Percentiles rank a stretch among this genome's conserved stretches.
Conservation (phyloP, 2,888 invertebrate species). For the Merodon equestris region DNA sequence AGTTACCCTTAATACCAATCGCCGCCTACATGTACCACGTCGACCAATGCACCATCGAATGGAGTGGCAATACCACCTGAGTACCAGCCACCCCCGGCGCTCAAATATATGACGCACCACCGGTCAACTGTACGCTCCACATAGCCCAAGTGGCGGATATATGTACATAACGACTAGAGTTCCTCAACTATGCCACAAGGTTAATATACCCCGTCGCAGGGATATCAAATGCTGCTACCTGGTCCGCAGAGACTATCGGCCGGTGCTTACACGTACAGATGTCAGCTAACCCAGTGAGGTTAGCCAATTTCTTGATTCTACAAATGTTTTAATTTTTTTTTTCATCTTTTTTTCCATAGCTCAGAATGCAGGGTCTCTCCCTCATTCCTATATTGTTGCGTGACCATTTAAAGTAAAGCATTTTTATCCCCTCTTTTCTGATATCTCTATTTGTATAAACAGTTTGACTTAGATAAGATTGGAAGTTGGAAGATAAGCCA, state of each 20-base stretch:
- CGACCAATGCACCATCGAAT: conserved; percentile 73
- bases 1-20: conserved; percentile 74
- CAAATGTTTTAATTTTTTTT: conserved; percentile 22
- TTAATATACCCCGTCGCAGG: conserved; percentile 82
- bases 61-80: conserved; percentile 78
- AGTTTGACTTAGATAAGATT: conserved; percentile 61
- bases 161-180: conserved; percentile 80
- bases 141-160: conserved; percentile 80
- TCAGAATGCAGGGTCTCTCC: conserved; percentile 22
- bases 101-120: conserved; percentile 76
- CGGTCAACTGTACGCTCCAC: conserved; percentile 77
- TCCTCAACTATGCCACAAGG: conserved; percentile 82
- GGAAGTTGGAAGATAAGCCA: conserved; percentile 45
- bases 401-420: conserved; percentile 45
- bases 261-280: conserved; percentile 88
- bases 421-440: conserved; percentile 33
- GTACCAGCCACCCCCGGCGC: conserved; percentile 77
- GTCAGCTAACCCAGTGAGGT: conserved; percentile 84
- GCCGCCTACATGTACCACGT: conserved; percentile 77
- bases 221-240: conserved; percentile 84
- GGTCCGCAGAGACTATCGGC: conserved; percentile 84
- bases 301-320: conserved; percentile 41
- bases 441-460: conserved; percentile 35
- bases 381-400: conserved; percentile 28
- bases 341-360: background rate